Percentiles rank a stretch among this genome's conserved stretches.
Conservation (phyloP, 1,140 invertebrate genomes). For the Acromyrmex charruanus region DNA sequence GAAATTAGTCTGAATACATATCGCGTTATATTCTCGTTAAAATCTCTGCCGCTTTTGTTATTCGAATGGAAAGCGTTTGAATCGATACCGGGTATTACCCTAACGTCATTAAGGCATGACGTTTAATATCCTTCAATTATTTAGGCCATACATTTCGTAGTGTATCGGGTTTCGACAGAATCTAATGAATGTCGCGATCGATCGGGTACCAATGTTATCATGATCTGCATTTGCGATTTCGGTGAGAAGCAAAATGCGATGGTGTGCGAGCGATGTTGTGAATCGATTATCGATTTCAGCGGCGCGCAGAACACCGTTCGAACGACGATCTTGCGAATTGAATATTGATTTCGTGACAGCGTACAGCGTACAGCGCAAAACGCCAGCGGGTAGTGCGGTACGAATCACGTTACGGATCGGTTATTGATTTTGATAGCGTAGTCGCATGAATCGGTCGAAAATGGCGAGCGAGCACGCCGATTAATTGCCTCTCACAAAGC, state of each 20-base stretch:
- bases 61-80: constrained; percentile 1
- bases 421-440: constrained; percentile 58
- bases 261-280: constrained; percentile 62
- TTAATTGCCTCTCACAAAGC: constrained; percentile 52
- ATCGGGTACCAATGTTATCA: constrained; percentile 51
- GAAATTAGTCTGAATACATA: background rate
- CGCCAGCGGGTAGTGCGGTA: background rate
- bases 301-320: background rate
- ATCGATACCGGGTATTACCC: background rate
- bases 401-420: constrained; percentile 56
- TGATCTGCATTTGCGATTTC: constrained; percentile 44
- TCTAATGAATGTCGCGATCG: constrained; percentile 63
- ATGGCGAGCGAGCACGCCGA: constrained; percentile 34
- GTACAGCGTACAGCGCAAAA: background rate
- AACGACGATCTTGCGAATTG: constrained; percentile 71
- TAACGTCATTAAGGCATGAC: constrained; percentile 29
- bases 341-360: constrained; percentile 67
- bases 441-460: constrained; percentile 33
- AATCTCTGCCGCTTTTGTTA: constrained; percentile 13
- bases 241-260: constrained; percentile 15
- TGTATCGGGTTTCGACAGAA: constrained; percentile 43
- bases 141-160: background rate
- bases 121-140: constrained; percentile 55
- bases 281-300: constrained; percentile 70
- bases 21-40: background rate